A percentile compares a stretch with the other conserved stretches of the same genome.
Conservation (phyloP, 2,888 invertebrate genomes). For the Hydraecia micacea region DNA sequence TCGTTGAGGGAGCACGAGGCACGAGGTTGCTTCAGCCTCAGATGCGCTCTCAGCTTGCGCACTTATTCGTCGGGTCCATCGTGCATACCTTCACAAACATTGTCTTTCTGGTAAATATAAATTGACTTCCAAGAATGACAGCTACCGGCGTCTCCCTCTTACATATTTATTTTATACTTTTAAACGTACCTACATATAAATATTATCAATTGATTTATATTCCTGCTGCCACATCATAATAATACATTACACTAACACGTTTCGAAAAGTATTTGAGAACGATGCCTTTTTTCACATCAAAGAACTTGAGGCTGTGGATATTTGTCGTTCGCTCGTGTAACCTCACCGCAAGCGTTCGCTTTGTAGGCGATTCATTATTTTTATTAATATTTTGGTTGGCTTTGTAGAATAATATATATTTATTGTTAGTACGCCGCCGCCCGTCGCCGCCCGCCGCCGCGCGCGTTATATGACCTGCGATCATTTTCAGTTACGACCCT, state of each 20-base stretch:
- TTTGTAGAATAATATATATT: conserved; percentile 28
- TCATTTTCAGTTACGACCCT: conserved; percentile 24
- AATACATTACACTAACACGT: conserved; percentile 14
- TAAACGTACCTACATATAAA: not conserved
- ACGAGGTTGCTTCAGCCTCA: no score
- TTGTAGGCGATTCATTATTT: conserved; percentile 17
- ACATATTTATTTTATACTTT: not conserved
- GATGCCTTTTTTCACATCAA: conserved; percentile 13
- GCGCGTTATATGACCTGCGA: not conserved
- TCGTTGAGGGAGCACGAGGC: no score
- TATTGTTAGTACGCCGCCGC: conserved; percentile 14
- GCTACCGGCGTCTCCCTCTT: not conserved
- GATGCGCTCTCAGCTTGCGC: not conserved
- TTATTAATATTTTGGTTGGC: conserved; percentile 20
- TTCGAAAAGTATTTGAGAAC: not conserved
- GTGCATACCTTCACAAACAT: not conserved
- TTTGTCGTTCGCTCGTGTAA: not conserved
- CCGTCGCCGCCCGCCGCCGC: not conserved
- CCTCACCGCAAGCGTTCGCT: conserved; percentile 1
- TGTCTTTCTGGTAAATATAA: not conserved
- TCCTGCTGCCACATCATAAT: not conserved
- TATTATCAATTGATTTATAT: not conserved
- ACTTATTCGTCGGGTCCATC: not conserved
- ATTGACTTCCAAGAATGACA: not conserved
- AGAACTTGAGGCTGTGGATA: not conserved